These are phyloP conservation scores for Myopa testacea DNA, from an alignment of 2,888 invertebrate genomes.

Conservation along the genomic window DNA sequence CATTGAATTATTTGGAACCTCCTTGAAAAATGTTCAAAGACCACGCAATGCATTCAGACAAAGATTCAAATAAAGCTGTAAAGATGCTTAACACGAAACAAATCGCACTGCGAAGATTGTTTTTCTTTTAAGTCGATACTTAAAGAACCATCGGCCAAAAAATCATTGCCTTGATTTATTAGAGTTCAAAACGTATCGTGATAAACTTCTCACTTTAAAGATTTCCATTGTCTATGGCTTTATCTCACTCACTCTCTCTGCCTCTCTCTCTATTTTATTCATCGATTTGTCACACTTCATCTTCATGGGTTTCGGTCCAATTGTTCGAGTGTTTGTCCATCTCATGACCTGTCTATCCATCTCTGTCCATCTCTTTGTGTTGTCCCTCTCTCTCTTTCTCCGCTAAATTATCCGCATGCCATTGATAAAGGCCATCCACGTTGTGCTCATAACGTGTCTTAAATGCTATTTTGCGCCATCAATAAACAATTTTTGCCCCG, in stretches of 20 bases:
- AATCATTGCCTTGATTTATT: slow-evolving; percentile 15
- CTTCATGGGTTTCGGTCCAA: not conserved
- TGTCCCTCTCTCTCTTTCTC: not conserved
- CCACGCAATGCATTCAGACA: not conserved
- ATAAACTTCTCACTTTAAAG: not conserved
- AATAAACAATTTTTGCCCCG: slow-evolving; percentile 23
- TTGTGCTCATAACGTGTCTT: slow-evolving; percentile 37
- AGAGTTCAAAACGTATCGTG: slow-evolving; percentile 8
- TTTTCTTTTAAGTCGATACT: not conserved
- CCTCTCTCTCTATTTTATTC: not conserved
- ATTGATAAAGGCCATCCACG: slow-evolving; percentile 34
- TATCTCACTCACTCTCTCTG: not conserved
- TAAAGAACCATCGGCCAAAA: not conserved
- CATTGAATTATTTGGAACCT: not conserved
- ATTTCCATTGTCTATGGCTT: not conserved
- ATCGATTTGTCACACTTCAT: not conserved
- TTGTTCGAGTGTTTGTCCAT: not conserved
- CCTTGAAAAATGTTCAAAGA: slow-evolving; percentile 6
- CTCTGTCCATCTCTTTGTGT: not conserved
- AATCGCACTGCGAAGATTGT: not conserved
- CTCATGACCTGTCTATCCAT: not conserved
- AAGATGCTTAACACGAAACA: not conserved
- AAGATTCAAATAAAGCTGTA: not conserved
- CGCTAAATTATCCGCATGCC: slow-evolving; percentile 35
- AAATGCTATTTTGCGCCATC: slow-evolving; percentile 37